Percentiles rank a stretch among this genome's conserved stretches.
phyloP scores from a whole-genome alignment of 2,888 invertebrate species.

The Orthosia gothica region DNA sequence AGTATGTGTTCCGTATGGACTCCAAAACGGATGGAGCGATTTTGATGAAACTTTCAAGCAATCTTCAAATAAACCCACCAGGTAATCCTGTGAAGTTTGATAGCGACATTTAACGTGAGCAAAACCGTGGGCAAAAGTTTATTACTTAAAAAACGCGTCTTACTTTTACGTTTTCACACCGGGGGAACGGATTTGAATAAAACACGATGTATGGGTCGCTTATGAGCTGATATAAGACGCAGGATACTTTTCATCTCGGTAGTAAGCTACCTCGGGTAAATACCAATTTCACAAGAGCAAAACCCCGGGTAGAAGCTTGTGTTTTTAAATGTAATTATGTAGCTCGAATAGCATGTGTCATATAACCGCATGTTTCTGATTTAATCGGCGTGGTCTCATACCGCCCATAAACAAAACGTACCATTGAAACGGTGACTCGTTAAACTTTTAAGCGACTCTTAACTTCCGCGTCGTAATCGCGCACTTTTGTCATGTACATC shows the following conservation, averaged over 20 bases:
- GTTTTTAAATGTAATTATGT: slow-evolving; percentile 40
- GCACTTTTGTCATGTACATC: slow-evolving; percentile 57
- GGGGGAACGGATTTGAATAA: neutral
- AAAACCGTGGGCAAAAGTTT: too few relatives aligned
- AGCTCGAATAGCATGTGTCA: slow-evolving; percentile 38
- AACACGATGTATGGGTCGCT: neutral
- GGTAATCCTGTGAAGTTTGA: too few relatives aligned
- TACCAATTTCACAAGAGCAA: neutral
- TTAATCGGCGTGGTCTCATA: slow-evolving; percentile 73
- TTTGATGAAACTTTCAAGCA: too few relatives aligned
- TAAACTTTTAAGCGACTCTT: slow-evolving; percentile 75
- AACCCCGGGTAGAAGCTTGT: neutral
- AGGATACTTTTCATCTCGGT: neutral
- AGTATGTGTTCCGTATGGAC: too few relatives aligned
- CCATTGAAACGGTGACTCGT: slow-evolving; percentile 75
- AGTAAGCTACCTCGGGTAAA: neutral
- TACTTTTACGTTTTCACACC: neutral
- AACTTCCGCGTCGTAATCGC: slow-evolving; percentile 73
- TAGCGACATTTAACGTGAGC: too few relatives aligned
- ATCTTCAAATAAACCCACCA: too few relatives aligned
- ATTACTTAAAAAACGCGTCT: neutral
- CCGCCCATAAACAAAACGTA: slow-evolving; percentile 74
- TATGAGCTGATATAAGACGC: neutral
- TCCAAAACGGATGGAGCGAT: too few relatives aligned
- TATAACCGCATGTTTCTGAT: slow-evolving; percentile 64